Conservation (phyloP, 92 coral and sea anemone genomes). For the Parazoanthus atlanticus region DNA sequence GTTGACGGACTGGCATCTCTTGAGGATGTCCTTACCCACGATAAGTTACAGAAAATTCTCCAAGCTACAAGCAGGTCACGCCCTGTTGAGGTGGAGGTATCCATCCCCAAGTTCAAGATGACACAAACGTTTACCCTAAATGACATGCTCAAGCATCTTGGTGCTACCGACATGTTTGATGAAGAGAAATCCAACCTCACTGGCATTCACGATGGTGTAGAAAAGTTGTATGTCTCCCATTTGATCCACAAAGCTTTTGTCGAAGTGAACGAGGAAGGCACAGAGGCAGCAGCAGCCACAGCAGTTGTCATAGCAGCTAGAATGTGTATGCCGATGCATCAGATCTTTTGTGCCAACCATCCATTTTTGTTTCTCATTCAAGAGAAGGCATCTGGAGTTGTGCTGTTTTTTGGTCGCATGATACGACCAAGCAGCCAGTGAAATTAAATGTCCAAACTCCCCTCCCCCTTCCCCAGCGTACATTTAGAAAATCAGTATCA, state of each 20-base stretch:
- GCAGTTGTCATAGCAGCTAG: slow-evolving; percentile 62
- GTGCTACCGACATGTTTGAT: slow-evolving; percentile 71
- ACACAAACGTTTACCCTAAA: slow-evolving; percentile 35
- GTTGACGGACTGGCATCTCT: slow-evolving; percentile 69
- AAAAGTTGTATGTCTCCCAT: slow-evolving; percentile 67
- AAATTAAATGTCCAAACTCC: no score
- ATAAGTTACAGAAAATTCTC: slow-evolving; percentile 52
- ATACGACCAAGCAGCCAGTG: slow-evolving; percentile 63
- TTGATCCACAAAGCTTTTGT: slow-evolving; percentile 93
- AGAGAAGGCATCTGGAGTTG: slow-evolving; percentile 64
- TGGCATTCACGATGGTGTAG: slow-evolving; percentile 64
- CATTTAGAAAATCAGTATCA: no score
- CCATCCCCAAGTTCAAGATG: slow-evolving; percentile 5
- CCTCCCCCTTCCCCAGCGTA: no score
- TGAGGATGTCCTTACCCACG: slow-evolving; percentile 65
- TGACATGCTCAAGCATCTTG: slow-evolving; percentile 58
- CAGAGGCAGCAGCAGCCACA: slow-evolving; percentile 94
- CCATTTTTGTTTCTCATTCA: slow-evolving; percentile 82
- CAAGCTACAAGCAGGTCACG: slow-evolving; percentile 34
- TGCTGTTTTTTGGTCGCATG: slow-evolving; percentile 78
- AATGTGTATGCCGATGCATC: slow-evolving; percentile 38
- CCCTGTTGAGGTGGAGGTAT: slow-evolving; percentile 64
- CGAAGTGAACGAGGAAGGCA: slow-evolving; percentile 90
- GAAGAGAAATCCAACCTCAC: slow-evolving; percentile 69
- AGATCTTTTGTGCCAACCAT: slow-evolving; percentile 81